These are phyloP conservation scores for Boulengeromyrus knoepffleri DNA, from an alignment of 2,113 vertebrate genomes.

Conservation along the genomic window DNA sequence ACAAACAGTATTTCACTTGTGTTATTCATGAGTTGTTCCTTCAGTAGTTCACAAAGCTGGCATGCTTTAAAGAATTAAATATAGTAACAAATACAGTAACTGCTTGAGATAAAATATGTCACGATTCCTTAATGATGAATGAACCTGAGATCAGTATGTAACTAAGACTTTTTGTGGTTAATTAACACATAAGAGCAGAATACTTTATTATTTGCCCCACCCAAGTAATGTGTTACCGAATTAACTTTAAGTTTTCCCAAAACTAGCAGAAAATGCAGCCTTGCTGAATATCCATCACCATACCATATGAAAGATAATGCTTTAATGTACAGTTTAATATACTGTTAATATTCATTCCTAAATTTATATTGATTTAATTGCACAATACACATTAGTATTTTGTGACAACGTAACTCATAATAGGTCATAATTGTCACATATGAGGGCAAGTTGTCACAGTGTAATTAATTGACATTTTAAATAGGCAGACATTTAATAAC, in stretches of 20 bases:
- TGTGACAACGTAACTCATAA: background rate
- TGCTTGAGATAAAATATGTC: too few species aligned
- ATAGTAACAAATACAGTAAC: too few species aligned
- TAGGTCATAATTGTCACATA: background rate
- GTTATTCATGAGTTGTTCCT: background rate
- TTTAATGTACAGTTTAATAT: background rate
- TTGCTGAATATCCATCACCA: background rate
- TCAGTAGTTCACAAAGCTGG: background rate
- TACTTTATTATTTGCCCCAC: background rate
- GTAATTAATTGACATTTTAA: background rate
- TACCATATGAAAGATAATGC: background rate
- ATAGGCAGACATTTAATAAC: background rate
- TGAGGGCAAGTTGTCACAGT: background rate
- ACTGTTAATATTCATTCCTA: background rate
- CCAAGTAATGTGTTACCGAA: too few species aligned
- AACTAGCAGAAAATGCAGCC: background rate
- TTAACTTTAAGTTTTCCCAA: background rate
- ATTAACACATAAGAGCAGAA: background rate
- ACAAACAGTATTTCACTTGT: background rate
- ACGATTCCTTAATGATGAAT: background rate
- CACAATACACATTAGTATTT: background rate
- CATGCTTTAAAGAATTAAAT: background rate
- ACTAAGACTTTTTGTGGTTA: background rate
- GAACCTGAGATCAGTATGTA: background rate
- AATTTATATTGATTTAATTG: background rate